These are phyloP conservation scores for Drosophila putrida DNA, from an alignment of 2,888 invertebrate genomes.

Conservation along the genomic window DNA sequence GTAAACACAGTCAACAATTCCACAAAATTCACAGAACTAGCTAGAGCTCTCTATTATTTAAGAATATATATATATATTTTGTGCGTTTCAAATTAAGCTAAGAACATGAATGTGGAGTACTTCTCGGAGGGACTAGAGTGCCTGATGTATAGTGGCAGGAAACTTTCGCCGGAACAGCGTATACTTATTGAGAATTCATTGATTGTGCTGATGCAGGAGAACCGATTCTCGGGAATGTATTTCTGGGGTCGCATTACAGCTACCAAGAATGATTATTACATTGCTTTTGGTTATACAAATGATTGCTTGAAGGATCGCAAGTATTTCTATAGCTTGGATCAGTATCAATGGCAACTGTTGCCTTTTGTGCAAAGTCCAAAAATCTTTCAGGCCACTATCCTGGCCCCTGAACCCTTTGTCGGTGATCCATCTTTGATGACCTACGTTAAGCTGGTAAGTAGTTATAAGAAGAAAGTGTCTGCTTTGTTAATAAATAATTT, in stretches of 20 bases:
- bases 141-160: slow-evolving; percentile 87
- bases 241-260: slow-evolving; percentile 95
- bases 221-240: slow-evolving; percentile 92
- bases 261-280: slow-evolving; percentile 91
- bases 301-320: slow-evolving; percentile 91
- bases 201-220: slow-evolving; percentile 92
- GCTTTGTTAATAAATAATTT: background rate
- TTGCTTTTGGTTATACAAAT: slow-evolving; percentile 91
- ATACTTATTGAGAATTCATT: slow-evolving; percentile 91
- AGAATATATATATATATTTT: slow-evolving; percentile 14
- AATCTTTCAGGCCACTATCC: slow-evolving; percentile 82
- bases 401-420: slow-evolving; percentile 79
- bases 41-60: background rate
- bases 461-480: no score
- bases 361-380: slow-evolving; percentile 85
- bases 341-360: slow-evolving; percentile 89
- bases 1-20: background rate
- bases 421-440: slow-evolving; percentile 81
- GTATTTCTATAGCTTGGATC: slow-evolving; percentile 92
- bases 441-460: slow-evolving; percentile 79
- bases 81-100: slow-evolving; percentile 33
- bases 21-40: slow-evolving; percentile 11
- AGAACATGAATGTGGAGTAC: slow-evolving; percentile 82
- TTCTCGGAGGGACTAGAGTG: slow-evolving; percentile 84
- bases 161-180: slow-evolving; percentile 90